These are phyloP conservation scores for Cottoperca gobio DNA, from an alignment of 2,797 vertebrate genomes.

Conservation along the genomic window DNA sequence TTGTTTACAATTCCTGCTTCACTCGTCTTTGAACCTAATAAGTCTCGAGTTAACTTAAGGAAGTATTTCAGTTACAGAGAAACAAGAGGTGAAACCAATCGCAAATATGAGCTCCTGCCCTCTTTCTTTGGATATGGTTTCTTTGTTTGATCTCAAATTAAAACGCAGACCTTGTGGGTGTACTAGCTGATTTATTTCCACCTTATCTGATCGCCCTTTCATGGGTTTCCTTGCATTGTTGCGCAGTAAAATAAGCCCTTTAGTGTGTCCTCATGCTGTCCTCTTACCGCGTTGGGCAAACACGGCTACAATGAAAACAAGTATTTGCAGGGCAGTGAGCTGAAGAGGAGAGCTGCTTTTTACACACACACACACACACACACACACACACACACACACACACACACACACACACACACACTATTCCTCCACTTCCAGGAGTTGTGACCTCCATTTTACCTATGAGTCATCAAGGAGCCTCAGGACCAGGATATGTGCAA, in stretches of 20 bases:
- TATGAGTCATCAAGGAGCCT: constrained; percentile 71
- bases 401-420: neutral
- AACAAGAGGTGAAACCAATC: constrained; percentile 45
- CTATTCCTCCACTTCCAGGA: constrained; percentile 41
- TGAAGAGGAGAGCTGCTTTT: constrained; percentile 35
- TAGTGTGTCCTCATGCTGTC: constrained; percentile 67
- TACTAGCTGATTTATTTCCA: constrained; percentile 65
- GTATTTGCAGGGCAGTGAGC: constrained; percentile 45
- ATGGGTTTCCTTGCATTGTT: constrained; percentile 81
- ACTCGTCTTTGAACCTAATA: constrained; percentile 59
- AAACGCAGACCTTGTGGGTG: constrained; percentile 32
- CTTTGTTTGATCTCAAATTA: constrained; percentile 65
- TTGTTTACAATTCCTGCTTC: constrained; percentile 67
- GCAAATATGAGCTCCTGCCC: neutral
- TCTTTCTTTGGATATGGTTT: constrained; percentile 14
- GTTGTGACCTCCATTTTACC: constrained; percentile 79
- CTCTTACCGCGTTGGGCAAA: constrained; percentile 54
- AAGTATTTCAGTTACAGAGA: constrained; percentile 24
- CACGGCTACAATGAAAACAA: constrained; percentile 63
- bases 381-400: neutral
- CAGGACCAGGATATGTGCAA: constrained; percentile 50
- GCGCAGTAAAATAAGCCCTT: constrained; percentile 59
- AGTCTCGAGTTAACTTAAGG: constrained; percentile 36
- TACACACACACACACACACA: neutral
- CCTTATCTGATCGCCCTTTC: constrained; percentile 80